phyloP scores from a whole-genome alignment of 2,888 invertebrate species.

The Drosophila barbarae region DNA sequence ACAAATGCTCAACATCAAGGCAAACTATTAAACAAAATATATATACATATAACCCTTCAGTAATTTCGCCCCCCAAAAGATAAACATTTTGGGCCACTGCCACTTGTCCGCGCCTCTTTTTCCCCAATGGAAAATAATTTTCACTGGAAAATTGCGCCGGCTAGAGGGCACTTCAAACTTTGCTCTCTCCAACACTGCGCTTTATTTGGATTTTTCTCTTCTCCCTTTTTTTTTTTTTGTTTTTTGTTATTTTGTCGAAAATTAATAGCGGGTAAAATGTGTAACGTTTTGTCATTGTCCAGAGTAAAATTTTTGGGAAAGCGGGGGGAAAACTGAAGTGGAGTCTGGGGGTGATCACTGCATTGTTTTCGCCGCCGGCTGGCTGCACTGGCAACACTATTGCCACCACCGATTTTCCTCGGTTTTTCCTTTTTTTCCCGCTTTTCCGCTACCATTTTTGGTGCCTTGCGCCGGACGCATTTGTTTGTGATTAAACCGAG shows the following conservation, averaged over 20 bases:
- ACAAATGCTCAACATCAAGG: neutral
- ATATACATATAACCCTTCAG: neutral
- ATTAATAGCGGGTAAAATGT: conserved; percentile 69
- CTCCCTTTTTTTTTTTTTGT: conserved; percentile 29
- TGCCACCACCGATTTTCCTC: neutral
- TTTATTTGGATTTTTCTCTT: conserved; percentile 16
- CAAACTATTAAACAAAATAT: neutral
- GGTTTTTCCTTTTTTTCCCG: neutral
- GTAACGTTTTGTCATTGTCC: conserved; percentile 64
- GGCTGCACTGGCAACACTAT: conserved; percentile 4
- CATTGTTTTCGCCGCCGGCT: conserved; percentile 35
- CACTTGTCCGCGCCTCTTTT: conserved; percentile 5
- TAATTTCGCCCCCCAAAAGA: neutral
- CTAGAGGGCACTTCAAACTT: conserved; percentile 17
- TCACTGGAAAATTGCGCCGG: conserved; percentile 4
- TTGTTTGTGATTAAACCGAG: conserved; percentile 69
- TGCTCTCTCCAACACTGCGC: conserved; percentile 28
- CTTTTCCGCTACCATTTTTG: conserved; percentile 22
- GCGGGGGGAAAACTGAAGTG: neutral
- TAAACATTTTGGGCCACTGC: conserved; percentile 11
- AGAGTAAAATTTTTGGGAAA: neutral
- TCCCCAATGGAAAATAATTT: conserved; percentile 20
- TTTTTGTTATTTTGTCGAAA: conserved; percentile 62
- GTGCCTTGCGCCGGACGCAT: conserved; percentile 50
- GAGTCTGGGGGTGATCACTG: neutral